Base-by-base conservation (phyloP, 2,113 vertebrate genomes). In the Calyptommatus sinebrachiatus region DNA sequence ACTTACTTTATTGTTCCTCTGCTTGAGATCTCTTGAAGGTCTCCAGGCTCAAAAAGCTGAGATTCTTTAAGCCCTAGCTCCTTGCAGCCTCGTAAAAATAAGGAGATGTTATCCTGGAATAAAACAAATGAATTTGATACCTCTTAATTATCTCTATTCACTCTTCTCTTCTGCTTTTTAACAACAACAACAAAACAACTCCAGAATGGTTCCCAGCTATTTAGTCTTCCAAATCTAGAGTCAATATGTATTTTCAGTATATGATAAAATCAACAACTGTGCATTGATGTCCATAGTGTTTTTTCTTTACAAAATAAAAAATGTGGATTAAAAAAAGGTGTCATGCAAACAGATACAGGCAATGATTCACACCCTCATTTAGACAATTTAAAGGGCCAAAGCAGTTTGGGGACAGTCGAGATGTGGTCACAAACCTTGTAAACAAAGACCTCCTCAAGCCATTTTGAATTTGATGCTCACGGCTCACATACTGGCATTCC, bases 11-110 rank as follows among this genome's bases (percentile, higher is more conserved):
- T 57, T 8, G 95, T 88, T 85, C 92, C 94, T 85, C 95, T 94
- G 90, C 94, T 96, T 10, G 97, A 96, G 1, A 96, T 92, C 89
- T 99, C 97, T 90, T 98, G 98, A 31, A 99, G 95, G 91, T 99
- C 97, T 91, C 96, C 97, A 1, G 97, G 97, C 89, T 99, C 97
- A 92, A 99, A 99, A 87, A 99, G 96, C 89, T 99, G 98, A 69
- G 97, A 97, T 90, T 97, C 97, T 90, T 98, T 99, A 89, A 99
- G 96, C 66, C 98, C 98, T 16, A 99, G 90, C 85, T 99, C 96
- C 92, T 97, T 98, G 90, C 98, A 99, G 82, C 97, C 98, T 80
- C 96, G 95, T 87, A 99, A 94, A 88, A 99, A 99, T 83, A 97
- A 94, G 76, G 94, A 96, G 81, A 98, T 95, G 84, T 99, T 99